Evolutionary conservation across 2,113 vertebrate genomes (phyloP).

Genomic region (Mustela nigripes): DNA sequence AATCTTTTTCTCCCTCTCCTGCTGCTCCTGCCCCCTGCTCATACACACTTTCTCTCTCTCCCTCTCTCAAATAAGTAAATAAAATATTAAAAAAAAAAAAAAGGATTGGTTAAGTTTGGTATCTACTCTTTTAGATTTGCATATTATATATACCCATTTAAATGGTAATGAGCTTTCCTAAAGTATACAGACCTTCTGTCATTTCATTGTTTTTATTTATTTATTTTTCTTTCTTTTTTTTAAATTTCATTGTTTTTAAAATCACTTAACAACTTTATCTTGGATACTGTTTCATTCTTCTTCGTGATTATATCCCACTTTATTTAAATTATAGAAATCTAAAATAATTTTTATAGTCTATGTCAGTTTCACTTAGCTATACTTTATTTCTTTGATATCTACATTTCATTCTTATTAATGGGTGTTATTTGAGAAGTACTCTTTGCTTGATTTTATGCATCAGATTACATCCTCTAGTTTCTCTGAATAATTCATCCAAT

Average conservation of each 20-base stretch:
- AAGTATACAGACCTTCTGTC: neutral
- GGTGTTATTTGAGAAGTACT: neutral
- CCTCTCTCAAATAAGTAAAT: neutral
- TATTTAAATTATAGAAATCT: conserved; percentile 38
- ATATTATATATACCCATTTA: neutral
- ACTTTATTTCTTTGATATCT: neutral
- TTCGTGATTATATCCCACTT: neutral
- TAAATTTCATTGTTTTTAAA: neutral
- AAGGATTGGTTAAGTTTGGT: neutral
- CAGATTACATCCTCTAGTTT: neutral
- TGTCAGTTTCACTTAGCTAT: neutral
- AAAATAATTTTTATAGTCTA: conserved; percentile 35
- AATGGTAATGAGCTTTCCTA: neutral
- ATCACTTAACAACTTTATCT: neutral
- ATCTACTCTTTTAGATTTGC: neutral
- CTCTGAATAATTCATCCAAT: neutral
- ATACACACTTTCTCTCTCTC: neutral
- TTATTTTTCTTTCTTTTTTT: too few relatives aligned
- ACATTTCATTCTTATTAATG: conserved; percentile 3
- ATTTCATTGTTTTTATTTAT: too few relatives aligned
- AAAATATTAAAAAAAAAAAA: neutral
- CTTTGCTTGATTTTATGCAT: conserved; percentile 32
- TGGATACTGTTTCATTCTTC: neutral
- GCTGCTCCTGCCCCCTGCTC: neutral
- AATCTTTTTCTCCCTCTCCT: neutral